Base-by-base conservation (phyloP, 1,140 invertebrate species). In the Scaptomyza pallida region DNA sequence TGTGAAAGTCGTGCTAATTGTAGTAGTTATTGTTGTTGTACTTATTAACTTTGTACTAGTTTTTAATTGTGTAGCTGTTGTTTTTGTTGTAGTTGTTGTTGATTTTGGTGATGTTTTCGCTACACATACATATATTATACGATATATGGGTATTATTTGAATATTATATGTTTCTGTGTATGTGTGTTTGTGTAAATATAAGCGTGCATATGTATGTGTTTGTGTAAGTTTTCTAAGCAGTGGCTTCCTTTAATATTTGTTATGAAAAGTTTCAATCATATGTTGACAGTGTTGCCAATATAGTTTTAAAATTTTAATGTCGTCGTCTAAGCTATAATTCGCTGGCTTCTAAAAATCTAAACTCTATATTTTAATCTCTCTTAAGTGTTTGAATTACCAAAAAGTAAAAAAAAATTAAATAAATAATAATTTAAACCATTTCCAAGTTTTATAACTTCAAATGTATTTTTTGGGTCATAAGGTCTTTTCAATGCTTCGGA, bases 1-100 rank as follows among this genome's bases (percentile, higher is more conserved):
- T 78, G 75, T 80, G 65, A 79, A 68, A 72, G 86, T 89, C 41
- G 83, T 89, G 70, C 80, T 89, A 70, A 75, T 79, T 89, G 71
- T 73, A 78, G 71, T 74, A 72, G 67, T 73, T 75, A 63, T 68
- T 79, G 48, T 44, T 72, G 69, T 64, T 56, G 62, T 72, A 74
- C 60, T 65, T 76, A 72, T 72, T 73, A 30, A 30, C 26, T 30
- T 30, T 30, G 26, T 30, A 30, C 6, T 30, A 30, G 8, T 30
- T 30, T 6, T 30, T 30, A 8, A 30, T 30, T 30, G 26, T 30
- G 59, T 61, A 75, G 64, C 67, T 72, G 63, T 54, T 78, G 60
- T 70, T 63, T 54, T 75, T 72, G 72, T 81, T 82, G 79, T 54
- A 63, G 48, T 54, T 73, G 64, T 59, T 75, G 79, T 72, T 89